These are phyloP conservation scores for Tachycineta bicolor DNA, from an alignment of 2,113 vertebrate species.

Conservation along the genomic window DNA sequence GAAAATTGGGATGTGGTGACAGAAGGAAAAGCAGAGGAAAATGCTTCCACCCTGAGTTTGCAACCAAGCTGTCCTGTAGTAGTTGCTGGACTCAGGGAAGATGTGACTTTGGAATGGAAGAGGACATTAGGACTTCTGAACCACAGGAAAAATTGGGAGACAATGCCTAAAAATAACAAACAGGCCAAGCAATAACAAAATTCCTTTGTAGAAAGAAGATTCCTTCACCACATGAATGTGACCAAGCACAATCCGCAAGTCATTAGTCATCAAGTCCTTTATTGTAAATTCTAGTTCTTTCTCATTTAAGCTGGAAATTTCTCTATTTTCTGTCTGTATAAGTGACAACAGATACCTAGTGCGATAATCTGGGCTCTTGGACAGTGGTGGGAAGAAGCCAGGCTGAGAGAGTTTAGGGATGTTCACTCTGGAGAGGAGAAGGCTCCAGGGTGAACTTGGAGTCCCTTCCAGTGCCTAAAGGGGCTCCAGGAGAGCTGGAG, in stretches of 20 bases:
- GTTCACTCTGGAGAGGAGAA: not conserved
- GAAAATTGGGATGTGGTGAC: not conserved
- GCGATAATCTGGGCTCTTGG: not conserved
- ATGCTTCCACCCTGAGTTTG: not conserved
- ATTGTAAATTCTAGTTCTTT: not conserved
- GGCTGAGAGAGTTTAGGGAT: not conserved
- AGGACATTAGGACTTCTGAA: not conserved
- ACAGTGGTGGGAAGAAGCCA: not conserved
- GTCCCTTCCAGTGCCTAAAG: not conserved
- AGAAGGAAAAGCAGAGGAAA: not conserved
- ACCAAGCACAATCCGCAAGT: rapidly evolving
- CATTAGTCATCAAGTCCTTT: not conserved
- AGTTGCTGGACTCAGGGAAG: not conserved
- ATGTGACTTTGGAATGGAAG: not conserved
- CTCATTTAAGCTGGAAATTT: not conserved
- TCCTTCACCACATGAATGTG: not conserved
- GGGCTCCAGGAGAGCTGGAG: not conserved
- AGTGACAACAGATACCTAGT: not conserved
- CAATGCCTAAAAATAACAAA: not conserved
- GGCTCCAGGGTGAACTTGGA: not conserved
- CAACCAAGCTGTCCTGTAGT: not conserved
- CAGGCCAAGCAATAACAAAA: not conserved
- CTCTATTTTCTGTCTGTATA: not conserved
- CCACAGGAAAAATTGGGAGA: not conserved
- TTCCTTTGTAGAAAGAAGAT: not conserved